A percentile compares a stretch with the other conserved stretches of the same genome.
These are phyloP conservation scores for Nasonia vitripennis DNA, from an alignment of 1,140 invertebrate species.

Conservation along the genomic window DNA sequence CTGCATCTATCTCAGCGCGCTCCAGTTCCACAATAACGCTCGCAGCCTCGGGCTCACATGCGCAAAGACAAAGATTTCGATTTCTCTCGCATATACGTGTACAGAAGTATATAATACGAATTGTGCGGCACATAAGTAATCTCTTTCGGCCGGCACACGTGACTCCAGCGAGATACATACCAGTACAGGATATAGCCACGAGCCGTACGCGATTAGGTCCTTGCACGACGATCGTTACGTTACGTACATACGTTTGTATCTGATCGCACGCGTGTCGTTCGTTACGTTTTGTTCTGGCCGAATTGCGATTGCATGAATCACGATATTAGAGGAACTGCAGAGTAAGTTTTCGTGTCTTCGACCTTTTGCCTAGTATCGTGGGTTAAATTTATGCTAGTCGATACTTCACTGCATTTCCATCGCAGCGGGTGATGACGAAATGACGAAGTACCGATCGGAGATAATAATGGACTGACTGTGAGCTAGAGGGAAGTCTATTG, in stretches of 20 bases:
- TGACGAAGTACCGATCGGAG: not conserved
- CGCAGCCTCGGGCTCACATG: not conserved
- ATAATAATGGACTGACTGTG: not conserved
- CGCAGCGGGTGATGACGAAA: not conserved
- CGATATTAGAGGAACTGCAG: not conserved
- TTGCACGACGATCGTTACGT: not conserved
- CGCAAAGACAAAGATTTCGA: slow-evolving; percentile 1
- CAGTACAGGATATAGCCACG: not conserved
- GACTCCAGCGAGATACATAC: not conserved
- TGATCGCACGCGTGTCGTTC: not conserved
- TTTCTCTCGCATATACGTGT: not conserved
- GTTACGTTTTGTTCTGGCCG: not conserved
- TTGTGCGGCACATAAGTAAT: not conserved
- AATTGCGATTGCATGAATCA: slow-evolving; percentile 2
- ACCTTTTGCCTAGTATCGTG: not conserved
- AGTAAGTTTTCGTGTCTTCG: not conserved
- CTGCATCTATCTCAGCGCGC: no score
- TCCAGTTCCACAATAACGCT: no score
- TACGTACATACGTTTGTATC: not conserved
- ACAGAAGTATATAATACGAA: not conserved
- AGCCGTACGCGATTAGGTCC: not conserved
- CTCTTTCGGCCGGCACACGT: not conserved
- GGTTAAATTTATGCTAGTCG: not conserved
- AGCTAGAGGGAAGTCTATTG: not conserved
- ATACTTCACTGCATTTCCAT: not conserved